Evolutionary conservation across 2,797 vertebrate species (phyloP), one percentile per base, ranked within the genome.

Genomic region (Pteronotus mesoamericanus): DNA sequence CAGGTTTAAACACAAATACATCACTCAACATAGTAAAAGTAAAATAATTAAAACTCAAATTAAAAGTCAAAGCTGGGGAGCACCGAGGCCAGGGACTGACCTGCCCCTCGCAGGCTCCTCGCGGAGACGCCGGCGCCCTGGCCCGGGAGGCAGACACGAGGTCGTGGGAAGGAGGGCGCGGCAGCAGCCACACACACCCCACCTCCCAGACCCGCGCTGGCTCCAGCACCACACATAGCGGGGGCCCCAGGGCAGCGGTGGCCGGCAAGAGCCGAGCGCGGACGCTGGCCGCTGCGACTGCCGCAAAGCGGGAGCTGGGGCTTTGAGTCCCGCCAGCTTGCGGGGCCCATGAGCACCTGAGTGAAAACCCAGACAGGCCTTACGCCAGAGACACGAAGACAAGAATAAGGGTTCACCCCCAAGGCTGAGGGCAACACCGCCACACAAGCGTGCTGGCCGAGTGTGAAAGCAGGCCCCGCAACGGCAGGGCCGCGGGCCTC

Each of bases 31-130:
- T 34, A 39, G 2, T 66, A 83, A 48, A 39, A 15, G 29, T 16
- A 53, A 88, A 90, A 44, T 71, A 37, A 92, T 22, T 55, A 80
- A 46, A 12, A 66, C 15, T 79, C 37, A 53, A 44, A 44, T 9
- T 22, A 44, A 69, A 84, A 34, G 64, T 86, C 32, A 46, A 66
- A 80, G 44, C 9, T 55, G 29, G 74, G 46, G 53, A 64, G 44
- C 16, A 32, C 37, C 6, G 32, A 61, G 64, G 39, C 37, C 15
- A 8, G 37, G 2, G 5, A n/a, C 26, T 22, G 21, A n/a, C 34
- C 26, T 6, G n/a, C n/a, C n/a, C 5, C n/a, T 42, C 19, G 26
- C 29, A 2, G 19, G 18, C 12, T 0, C 1, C 16, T 26, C 12
- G n/a, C 26, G 39, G 21, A n/a, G 39, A 42, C 14, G 72, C 26